Base-by-base conservation (phyloP, 2,888 invertebrate genomes). In the Chouioia cunea region DNA sequence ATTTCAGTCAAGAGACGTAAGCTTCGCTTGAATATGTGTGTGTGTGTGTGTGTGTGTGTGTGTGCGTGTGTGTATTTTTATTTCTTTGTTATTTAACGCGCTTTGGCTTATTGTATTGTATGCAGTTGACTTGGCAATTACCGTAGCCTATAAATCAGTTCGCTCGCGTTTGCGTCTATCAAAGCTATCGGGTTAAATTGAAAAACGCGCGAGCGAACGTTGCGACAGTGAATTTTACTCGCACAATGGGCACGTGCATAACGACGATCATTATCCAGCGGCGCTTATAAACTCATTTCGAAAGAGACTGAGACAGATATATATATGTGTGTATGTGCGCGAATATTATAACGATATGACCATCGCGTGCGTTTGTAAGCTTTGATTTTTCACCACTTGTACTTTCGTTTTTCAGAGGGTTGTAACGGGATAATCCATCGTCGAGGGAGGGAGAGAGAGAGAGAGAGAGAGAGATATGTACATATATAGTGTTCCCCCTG, bases 161-260 rank as follows among this genome's bases (percentile, higher is more conserved):
- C 15, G 48, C 48, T 15, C 44, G 8, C 6, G 47, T 16, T 52
- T 15, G 46, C 44, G 65, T 65, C 65, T 65, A 58, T 65, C 65
- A 58, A 36, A 47, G 27, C 36, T 43, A 50, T 65, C 65, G 65
- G 65, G 50, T 65, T 36, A 58, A 65, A 65, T 65, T 58, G 65
- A 65, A 65, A 65, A 58, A 65, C n/a, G n/a, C n/a, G 65, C 43
- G 14, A 16, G 16, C 56, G 56, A 27, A 36, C 52, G 43, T 27
- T 27, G 52, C 52, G 1, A 2, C 50, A 12, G 62, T 4, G 27
- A 27, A 6, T 27, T 3, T 27, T 6, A 6, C 27, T 27, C 27
- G n/a, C 46, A 15, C 22, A 23, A 14, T 27, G n/a, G 3, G n/a
- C n/a, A 14, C 12, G 27, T 54, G 15, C 43, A 27, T 27, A 27